These are phyloP conservation scores for Crax fasciolata DNA, from an alignment of 2,797 vertebrate species.

Conservation along the genomic window DNA sequence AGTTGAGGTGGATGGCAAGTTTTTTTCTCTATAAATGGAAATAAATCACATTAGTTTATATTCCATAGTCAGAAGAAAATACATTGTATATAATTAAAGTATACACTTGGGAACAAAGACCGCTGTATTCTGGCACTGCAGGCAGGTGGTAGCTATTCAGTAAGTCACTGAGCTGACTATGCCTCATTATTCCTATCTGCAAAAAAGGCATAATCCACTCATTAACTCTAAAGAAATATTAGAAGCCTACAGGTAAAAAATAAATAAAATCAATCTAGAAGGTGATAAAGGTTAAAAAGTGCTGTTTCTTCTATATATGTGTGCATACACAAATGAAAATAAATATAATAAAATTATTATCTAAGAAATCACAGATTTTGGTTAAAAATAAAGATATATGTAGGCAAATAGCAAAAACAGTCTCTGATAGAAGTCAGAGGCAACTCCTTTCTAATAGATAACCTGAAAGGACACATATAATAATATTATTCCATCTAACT, in stretches of 20 bases:
- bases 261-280: not conserved
- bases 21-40: not conserved
- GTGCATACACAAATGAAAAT: rapidly evolving
- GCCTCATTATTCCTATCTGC: not conserved
- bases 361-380: not conserved
- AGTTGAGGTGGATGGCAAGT: not conserved
- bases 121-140: not conserved
- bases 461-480: not conserved
- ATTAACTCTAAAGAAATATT: not conserved
- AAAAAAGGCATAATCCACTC: not conserved
- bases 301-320: not conserved
- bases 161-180: not conserved
- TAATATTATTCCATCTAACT: constrained; percentile 31
- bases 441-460: not conserved
- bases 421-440: not conserved
- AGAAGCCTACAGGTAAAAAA: not conserved
- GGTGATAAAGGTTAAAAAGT: not conserved
- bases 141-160: not conserved
- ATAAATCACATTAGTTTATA: not conserved
- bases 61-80: not conserved
- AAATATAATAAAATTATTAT: not conserved
- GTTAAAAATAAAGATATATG: not conserved
- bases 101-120: not conserved
- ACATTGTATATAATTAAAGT: not conserved
- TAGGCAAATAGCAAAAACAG: not conserved